Conservation (phyloP, 2,113 vertebrate species). For the Callorhinus ursinus region DNA sequence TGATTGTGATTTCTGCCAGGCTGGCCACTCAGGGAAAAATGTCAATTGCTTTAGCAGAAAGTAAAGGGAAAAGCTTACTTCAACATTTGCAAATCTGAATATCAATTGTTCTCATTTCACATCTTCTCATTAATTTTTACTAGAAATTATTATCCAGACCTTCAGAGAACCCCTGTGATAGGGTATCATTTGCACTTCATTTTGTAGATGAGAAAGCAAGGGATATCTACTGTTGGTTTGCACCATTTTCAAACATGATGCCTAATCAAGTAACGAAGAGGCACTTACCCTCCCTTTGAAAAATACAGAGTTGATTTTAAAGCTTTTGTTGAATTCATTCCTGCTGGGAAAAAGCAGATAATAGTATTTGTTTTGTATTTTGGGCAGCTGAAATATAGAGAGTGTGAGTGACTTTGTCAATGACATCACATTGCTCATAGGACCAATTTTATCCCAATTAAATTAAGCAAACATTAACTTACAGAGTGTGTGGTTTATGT, state of each 20-base stretch:
- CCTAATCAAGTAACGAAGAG: not conserved
- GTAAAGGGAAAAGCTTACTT: not conserved
- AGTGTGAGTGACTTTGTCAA: not conserved
- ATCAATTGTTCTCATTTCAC: not conserved
- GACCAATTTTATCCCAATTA: not conserved
- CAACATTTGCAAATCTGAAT: not conserved
- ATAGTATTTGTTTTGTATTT: not conserved
- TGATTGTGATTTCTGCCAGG: not conserved
- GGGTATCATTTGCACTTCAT: not conserved
- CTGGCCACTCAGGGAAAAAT: not conserved
- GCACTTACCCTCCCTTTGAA: not conserved
- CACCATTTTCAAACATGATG: not conserved
- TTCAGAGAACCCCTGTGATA: not conserved
- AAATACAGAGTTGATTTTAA: not conserved
- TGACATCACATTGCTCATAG: not conserved
- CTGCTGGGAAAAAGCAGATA: not conserved
- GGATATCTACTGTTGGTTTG: not conserved
- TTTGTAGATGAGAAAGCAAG: slow-evolving; percentile 33
- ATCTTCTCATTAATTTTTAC: slow-evolving; percentile 46
- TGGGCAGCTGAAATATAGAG: not conserved
- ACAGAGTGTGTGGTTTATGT: not conserved
- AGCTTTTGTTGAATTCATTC: not conserved
- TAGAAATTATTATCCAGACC: slow-evolving; percentile 38
- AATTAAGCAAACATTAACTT: not conserved
- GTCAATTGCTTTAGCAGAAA: slow-evolving; percentile 13